Percentiles rank a stretch among this genome's conserved stretches.
These are phyloP conservation scores for Boloria euphrosyne DNA, from an alignment of 2,888 invertebrate genomes.

Conservation along the genomic window DNA sequence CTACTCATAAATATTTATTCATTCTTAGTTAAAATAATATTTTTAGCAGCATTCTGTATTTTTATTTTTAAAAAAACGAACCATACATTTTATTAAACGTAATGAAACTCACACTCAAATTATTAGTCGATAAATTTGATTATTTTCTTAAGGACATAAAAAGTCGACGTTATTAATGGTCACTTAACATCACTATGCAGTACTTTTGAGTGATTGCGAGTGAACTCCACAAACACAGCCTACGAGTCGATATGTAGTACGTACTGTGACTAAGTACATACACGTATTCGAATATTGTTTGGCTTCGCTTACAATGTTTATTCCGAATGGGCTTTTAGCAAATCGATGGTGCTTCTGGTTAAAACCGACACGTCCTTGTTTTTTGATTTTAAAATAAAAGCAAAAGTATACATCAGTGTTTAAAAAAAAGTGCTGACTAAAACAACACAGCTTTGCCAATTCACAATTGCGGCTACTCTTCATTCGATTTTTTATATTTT, in stretches of 20 bases:
- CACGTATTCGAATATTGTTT: slow-evolving; percentile 47
- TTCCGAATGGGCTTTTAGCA: slow-evolving; percentile 45
- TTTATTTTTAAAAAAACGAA: too few relatives aligned
- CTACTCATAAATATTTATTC: too few relatives aligned
- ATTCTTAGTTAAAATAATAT: background rate
- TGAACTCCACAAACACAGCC: slow-evolving; percentile 73
- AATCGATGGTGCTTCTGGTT: slow-evolving; percentile 27
- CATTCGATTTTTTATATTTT: background rate
- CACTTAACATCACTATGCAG: slow-evolving; percentile 49
- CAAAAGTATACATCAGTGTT: slow-evolving; percentile 12
- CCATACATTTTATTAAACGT: too few relatives aligned
- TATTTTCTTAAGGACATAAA: background rate
- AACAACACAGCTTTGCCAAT: slow-evolving; percentile 6
- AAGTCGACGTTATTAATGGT: background rate
- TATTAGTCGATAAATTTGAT: too few relatives aligned
- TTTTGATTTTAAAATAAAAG: slow-evolving; percentile 25
- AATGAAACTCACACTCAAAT: too few relatives aligned
- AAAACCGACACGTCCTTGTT: slow-evolving; percentile 31
- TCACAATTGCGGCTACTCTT: background rate
- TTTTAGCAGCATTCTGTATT: too few relatives aligned
- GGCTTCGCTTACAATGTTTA: slow-evolving; percentile 49
- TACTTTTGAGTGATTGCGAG: slow-evolving; percentile 79
- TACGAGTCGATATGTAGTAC: slow-evolving; percentile 70
- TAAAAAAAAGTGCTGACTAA: slow-evolving; percentile 15
- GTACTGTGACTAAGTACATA: slow-evolving; percentile 46